These are phyloP conservation scores for Anthopleura xanthogrammica DNA, from an alignment of 92 coral and sea anemone genomes.

Conservation along the genomic window DNA sequence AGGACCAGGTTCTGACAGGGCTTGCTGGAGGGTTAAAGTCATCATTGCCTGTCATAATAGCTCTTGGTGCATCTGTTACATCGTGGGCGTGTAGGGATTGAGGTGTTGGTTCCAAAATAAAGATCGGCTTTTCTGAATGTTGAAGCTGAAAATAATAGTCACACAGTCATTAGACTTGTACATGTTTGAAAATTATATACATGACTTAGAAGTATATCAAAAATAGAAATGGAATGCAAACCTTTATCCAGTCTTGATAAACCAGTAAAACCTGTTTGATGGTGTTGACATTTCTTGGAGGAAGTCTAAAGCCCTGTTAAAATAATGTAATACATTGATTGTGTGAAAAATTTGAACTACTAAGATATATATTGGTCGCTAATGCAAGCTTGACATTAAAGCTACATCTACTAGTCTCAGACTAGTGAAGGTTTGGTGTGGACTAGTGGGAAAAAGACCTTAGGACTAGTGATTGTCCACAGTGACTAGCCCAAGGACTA, in stretches of 20 bases:
- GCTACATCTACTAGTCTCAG: too few relatives aligned
- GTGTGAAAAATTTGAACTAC: background rate
- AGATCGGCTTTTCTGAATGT: slow-evolving; percentile 77
- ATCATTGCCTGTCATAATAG: slow-evolving; percentile 11
- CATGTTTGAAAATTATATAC: background rate
- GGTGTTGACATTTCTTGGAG: slow-evolving; percentile 79
- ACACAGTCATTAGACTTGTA: background rate
- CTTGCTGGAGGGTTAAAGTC: slow-evolving; percentile 53
- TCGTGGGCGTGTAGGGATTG: slow-evolving; percentile 29
- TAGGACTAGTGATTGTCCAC: too few relatives aligned
- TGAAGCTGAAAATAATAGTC: slow-evolving; percentile 22
- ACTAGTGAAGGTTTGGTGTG: too few relatives aligned
- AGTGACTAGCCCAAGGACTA: too few relatives aligned
- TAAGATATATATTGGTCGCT: too few relatives aligned
- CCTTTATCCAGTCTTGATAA: slow-evolving; percentile 95
- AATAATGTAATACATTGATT: background rate
- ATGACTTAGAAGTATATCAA: too few relatives aligned
- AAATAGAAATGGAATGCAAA: background rate
- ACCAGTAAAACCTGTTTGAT: slow-evolving; percentile 83
- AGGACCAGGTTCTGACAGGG: slow-evolving; percentile 78
- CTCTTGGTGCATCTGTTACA: slow-evolving; percentile 36
- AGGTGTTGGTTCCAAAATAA: slow-evolving; percentile 74
- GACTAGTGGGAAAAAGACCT: too few relatives aligned
- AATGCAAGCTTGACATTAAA: too few relatives aligned
- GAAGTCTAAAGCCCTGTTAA: slow-evolving; percentile 78